A percentile compares a stretch with the other conserved stretches of the same genome.
phyloP scores from a whole-genome alignment of 2,888 invertebrate genomes.

The Drosophila buzzatii region DNA sequence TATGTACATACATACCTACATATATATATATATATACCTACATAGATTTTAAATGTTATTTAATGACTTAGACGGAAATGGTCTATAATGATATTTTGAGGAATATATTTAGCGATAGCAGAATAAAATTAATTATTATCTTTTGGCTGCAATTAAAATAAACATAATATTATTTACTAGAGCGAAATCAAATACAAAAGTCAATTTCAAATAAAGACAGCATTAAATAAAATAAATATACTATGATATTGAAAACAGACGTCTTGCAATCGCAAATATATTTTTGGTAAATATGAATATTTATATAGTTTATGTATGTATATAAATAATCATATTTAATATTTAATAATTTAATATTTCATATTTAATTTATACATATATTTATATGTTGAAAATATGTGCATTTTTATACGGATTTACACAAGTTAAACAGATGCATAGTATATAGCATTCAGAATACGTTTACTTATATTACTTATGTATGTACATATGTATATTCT shows the following conservation, averaged over 20 bases:
- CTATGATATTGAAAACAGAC: background rate
- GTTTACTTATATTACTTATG: slow-evolving; percentile 2
- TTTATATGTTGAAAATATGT: too few relatives aligned
- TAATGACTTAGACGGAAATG: background rate
- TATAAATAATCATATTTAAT: too few relatives aligned
- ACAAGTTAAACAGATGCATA: background rate
- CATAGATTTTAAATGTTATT: too few relatives aligned
- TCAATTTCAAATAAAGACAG: background rate
- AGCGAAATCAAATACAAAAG: background rate
- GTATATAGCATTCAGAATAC: background rate
- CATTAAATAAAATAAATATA: background rate
- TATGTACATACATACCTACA: too few relatives aligned
- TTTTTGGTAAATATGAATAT: too few relatives aligned
- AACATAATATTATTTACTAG: background rate
- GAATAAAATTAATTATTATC: background rate
- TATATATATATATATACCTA: too few relatives aligned
- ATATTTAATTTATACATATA: too few relatives aligned
- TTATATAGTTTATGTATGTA: too few relatives aligned
- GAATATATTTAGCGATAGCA: background rate
- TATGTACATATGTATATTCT: too few relatives aligned
- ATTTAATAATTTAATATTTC: too few relatives aligned
- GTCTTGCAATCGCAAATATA: background rate
- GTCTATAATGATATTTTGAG: background rate
- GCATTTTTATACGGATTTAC: too few relatives aligned
- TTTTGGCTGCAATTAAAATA: background rate